Percentiles rank a stretch among this genome's conserved stretches.
Evolutionary conservation across 2,888 invertebrate genomes (phyloP).

Genomic region (Sicus ferrugineus): DNA sequence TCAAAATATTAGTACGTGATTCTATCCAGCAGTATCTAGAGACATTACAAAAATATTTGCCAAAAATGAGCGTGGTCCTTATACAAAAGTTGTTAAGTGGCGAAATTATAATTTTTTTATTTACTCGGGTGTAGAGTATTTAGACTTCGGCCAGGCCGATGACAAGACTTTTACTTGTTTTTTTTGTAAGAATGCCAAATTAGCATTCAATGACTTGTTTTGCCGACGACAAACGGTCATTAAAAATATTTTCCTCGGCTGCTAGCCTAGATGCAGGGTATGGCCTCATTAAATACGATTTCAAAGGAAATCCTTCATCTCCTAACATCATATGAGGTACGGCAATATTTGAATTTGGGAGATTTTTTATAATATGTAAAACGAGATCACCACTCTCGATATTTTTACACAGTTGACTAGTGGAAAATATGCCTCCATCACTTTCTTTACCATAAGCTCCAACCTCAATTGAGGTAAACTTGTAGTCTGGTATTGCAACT

Average conservation of each 20-base stretch:
- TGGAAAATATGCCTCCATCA: background rate
- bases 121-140: too few relatives aligned
- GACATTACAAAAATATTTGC: too few relatives aligned
- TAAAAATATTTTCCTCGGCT: conserved; percentile 6
- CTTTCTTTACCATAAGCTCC: background rate
- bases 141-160: too few relatives aligned
- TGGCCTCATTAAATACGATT: conserved; percentile 8
- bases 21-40: too few relatives aligned
- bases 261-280: background rate
- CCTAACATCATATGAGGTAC: conserved; percentile 8
- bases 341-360: background rate
- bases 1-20: too few relatives aligned
- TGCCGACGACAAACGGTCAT: conserved; percentile 1
- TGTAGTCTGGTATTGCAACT: background rate
- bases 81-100: too few relatives aligned
- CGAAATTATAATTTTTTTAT: too few relatives aligned
- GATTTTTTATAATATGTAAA: background rate
- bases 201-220: background rate
- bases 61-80: too few relatives aligned
- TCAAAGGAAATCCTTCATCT: conserved; percentile 13
- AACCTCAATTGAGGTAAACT: background rate
- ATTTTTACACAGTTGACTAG: background rate
- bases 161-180: too few relatives aligned
- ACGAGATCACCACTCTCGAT: background rate
- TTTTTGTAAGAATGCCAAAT: background rate